Conservation (phyloP, 2,797 vertebrate species). For the Onychomys torridus region DNA sequence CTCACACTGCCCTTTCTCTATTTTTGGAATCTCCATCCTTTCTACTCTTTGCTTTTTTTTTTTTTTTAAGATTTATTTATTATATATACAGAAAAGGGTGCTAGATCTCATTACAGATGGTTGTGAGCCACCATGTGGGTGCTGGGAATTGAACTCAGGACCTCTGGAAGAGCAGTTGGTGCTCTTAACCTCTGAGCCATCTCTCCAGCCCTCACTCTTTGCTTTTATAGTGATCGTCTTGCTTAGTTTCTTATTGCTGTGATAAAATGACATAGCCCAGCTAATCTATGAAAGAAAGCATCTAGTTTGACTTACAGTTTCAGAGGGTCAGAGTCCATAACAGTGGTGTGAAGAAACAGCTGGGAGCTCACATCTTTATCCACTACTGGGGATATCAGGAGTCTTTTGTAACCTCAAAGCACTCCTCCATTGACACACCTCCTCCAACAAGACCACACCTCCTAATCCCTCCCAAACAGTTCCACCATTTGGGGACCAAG, state of each 20-base stretch:
- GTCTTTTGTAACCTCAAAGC: not conserved
- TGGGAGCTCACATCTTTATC: not conserved
- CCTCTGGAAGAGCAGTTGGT: too few relatives aligned
- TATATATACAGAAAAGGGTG: too few relatives aligned
- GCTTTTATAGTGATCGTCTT: not conserved
- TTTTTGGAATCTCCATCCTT: not conserved
- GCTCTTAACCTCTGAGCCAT: too few relatives aligned
- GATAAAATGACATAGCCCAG: not conserved
- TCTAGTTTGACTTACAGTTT: not conserved
- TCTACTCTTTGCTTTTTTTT: slow-evolving; percentile 36
- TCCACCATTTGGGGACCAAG: not conserved
- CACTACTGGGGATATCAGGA: not conserved
- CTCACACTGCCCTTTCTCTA: not conserved
- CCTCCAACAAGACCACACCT: not conserved
- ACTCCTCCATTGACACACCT: not conserved
- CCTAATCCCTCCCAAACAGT: not conserved
- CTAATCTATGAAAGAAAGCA: not conserved
- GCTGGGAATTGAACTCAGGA: too few relatives aligned
- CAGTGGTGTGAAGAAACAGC: not conserved
- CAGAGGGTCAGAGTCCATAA: not conserved
- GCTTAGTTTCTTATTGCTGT: not conserved
- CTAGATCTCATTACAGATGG: too few relatives aligned
- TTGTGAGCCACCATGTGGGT: too few relatives aligned
- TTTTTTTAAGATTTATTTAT: too few relatives aligned
- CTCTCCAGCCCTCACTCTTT: too few relatives aligned